Percentiles rank a stretch among this genome's conserved stretches.
Conservation (phyloP, 2,113 vertebrate species). For the Alectura lathami region DNA sequence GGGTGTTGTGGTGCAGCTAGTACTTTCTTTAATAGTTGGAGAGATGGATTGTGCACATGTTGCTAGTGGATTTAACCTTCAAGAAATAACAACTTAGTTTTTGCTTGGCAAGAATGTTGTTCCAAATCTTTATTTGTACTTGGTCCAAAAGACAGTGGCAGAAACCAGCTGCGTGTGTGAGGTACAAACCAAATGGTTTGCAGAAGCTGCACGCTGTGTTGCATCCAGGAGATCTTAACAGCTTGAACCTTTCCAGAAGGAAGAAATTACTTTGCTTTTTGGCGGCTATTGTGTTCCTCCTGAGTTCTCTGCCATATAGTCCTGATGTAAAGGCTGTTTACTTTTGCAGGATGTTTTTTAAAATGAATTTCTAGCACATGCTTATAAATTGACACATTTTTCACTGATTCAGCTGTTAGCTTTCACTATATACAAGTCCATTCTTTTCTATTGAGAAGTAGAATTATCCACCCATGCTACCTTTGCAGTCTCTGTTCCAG, state of each 20-base stretch:
- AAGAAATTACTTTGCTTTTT: not conserved
- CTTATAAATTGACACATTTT: not conserved
- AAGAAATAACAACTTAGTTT: not conserved
- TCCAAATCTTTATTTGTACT: not conserved
- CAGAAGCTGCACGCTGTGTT: not conserved
- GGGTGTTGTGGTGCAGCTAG: not conserved
- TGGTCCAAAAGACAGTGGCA: not conserved
- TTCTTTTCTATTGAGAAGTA: not conserved
- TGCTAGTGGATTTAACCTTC: not conserved
- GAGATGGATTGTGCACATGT: not conserved
- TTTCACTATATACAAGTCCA: not conserved
- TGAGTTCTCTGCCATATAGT: not conserved
- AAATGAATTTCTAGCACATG: not conserved
- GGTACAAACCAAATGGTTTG: not conserved
- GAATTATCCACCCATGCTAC: not conserved
- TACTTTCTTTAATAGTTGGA: not conserved
- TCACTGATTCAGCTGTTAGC: not conserved
- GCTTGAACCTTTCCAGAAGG: not conserved
- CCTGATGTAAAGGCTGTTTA: not conserved
- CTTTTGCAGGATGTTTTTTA: not conserved
- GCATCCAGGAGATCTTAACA: not conserved
- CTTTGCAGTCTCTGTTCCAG: not conserved
- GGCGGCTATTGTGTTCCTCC: not conserved
- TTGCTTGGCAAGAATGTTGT: not conserved
- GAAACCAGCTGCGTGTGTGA: not conserved